Evolutionary conservation across 2,113 vertebrate species (phyloP), one percentile per base, ranked within the genome.

Genomic region (Psittacula cyanocephala): DNA sequence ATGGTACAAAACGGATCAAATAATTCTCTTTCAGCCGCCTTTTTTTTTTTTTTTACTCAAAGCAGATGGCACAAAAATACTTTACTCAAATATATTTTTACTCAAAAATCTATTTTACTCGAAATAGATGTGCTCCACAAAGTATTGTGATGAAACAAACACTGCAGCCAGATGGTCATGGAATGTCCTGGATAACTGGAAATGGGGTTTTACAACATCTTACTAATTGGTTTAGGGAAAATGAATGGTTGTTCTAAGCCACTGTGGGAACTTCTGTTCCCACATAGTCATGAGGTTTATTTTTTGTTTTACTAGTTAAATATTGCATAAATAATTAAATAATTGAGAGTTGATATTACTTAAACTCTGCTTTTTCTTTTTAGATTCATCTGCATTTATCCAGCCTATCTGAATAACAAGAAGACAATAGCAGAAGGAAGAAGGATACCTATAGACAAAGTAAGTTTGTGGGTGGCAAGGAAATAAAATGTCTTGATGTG

Each of bases 361-460:
- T 86, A 81, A 85, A n/a, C 35, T 63, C 22, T 86, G 6, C 88
- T 87, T 79, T 89, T 5, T 91, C 22, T 86, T 77, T 95, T 62
- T 97, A 99, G 99, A 97, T 99, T 98, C 88, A 97, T 99, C 88
- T 99, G 99, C 93, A 96, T 99, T 78, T 99, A 99, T 95, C 99
- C 99, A 20, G 97, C 99, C 16, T 99, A 99, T 96, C 98, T 99
- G 96, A 99, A 99, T 98, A 99, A 98, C 92, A 99, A 99, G 98
- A 99, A 99, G 96, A 99, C 99, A 9, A 97, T 99, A 95, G 99
- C 99, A 11, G 99, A 99, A 96, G 99, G 99, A 68, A 98, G 99
- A 62, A 97, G 99, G 93, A 99, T 99, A 95, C 98, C 99, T 17
- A 35, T 98, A 69, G 99, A 98, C 79, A 99, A 99, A 98, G 99